These are phyloP conservation scores for Parotocinclus haroldoi DNA, from an alignment of 2,797 vertebrate genomes.

Conservation along the genomic window DNA sequence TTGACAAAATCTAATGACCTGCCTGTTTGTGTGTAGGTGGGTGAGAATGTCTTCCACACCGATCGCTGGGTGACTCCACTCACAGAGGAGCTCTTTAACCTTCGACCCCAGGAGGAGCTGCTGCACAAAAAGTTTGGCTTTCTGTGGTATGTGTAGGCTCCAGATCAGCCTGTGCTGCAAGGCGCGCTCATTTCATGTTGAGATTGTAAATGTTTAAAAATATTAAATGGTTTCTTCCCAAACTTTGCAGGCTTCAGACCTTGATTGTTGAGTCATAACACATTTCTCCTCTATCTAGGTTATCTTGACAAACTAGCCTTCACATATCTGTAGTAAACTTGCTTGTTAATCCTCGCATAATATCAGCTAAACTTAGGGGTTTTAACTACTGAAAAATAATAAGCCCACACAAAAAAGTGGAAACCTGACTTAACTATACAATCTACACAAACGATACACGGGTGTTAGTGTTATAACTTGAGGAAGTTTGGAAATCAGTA, in stretches of 20 bases:
- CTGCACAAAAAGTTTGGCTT: conserved; percentile 70
- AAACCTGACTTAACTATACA: too few species aligned
- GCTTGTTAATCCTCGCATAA: too few species aligned
- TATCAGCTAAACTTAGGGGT: too few species aligned
- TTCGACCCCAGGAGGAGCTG: conserved; percentile 68
- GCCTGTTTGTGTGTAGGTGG: conserved; percentile 68
- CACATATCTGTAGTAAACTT: neutral
- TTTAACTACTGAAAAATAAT: too few species aligned
- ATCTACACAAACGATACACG: too few species aligned
- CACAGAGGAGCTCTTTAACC: conserved; percentile 75
- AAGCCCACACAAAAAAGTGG: too few species aligned
- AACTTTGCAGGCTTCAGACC: neutral
- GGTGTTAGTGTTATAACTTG: too few species aligned
- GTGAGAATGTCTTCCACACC: conserved; percentile 81
- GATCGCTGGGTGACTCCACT: conserved; percentile 82
- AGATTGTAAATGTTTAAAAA: conserved; percentile 72
- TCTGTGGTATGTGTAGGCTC: conserved; percentile 67
- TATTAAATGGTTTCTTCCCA: conserved; percentile 68
- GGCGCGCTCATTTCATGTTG: conserved; percentile 19
- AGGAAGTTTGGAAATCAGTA: too few species aligned
- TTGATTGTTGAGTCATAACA: neutral
- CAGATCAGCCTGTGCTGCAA: too few species aligned
- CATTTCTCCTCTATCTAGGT: neutral
- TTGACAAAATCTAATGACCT: too few species aligned
- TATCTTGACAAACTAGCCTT: too few species aligned